phyloP scores from a whole-genome alignment of 2,113 vertebrate genomes.

The Gracilinanus agilis region DNA sequence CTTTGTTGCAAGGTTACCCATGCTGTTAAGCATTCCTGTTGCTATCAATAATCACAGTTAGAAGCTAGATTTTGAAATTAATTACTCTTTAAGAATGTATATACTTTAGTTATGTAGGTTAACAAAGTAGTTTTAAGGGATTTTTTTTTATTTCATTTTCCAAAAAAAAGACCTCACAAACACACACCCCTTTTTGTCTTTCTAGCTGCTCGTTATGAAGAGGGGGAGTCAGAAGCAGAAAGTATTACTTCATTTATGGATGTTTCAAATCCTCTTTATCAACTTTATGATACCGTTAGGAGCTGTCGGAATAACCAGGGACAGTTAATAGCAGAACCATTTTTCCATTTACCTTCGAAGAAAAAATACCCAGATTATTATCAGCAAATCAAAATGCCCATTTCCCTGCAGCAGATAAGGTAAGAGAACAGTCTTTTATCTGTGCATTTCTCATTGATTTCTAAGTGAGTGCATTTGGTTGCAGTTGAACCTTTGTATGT shows the following conservation, averaged over 20 bases:
- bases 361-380: constrained; percentile 99
- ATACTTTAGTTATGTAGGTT: constrained; percentile 18
- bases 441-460: neutral
- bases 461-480: constrained; percentile 40
- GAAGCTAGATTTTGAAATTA: constrained; percentile 51
- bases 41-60: constrained; percentile 32
- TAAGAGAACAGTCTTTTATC: constrained; percentile 79
- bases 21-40: constrained; percentile 29
- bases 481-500: constrained; percentile 2
- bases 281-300: constrained; percentile 96
- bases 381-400: constrained; percentile 95
- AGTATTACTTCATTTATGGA: constrained; percentile 97
- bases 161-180: neutral
- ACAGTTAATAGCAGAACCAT: constrained; percentile 96
- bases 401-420: constrained; percentile 97
- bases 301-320: constrained; percentile 97
- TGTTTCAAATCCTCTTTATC: constrained; percentile 95
- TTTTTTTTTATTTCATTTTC: constrained; percentile 20
- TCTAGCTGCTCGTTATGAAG: constrained; percentile 92
- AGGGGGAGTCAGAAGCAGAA: constrained; percentile 96
- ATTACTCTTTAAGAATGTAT: constrained; percentile 12
- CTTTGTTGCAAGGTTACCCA: neutral
- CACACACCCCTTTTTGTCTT: constrained; percentile 52
- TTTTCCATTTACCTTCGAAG: constrained; percentile 96
- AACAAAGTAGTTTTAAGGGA: constrained; percentile 27